Conservation (phyloP, 1,140 invertebrate genomes). For the Euwallacea fornicatus region DNA sequence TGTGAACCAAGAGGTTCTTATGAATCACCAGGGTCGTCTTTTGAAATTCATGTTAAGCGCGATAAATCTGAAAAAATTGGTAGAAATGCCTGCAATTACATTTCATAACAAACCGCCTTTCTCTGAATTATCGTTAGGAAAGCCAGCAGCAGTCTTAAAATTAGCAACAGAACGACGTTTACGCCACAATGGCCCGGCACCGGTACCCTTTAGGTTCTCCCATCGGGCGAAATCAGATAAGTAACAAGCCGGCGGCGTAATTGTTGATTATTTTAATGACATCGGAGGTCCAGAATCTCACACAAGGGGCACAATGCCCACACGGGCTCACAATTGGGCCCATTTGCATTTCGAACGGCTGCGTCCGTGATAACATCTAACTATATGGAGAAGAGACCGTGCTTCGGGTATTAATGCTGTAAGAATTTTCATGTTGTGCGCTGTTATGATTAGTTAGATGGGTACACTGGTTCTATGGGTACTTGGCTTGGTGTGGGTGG, state of each 20-base stretch:
- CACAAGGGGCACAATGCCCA: conserved; percentile 45
- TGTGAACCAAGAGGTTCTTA: no score
- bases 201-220: conserved; percentile 28
- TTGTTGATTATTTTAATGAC: conserved; percentile 53
- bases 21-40: no score
- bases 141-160: conserved; percentile 18
- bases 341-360: conserved; percentile 52
- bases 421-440: neutral
- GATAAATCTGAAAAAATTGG: no score
- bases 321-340: conserved; percentile 50
- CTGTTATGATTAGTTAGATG: no score
- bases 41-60: no score
- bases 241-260: conserved; percentile 48
- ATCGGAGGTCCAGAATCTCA: conserved; percentile 46
- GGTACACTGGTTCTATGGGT: no score
- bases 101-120: neutral
- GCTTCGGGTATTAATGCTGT: conserved; percentile 44
- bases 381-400: conserved; percentile 44
- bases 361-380: conserved; percentile 43
- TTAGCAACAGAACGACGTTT: conserved; percentile 28
- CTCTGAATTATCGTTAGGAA: no score
- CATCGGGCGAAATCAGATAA: conserved; percentile 41
- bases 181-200: conserved; percentile 22
- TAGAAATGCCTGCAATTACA: neutral
- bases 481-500: no score